Evolutionary conservation across 2,888 invertebrate species (phyloP).

Genomic region (Lutraria lutraria): DNA sequence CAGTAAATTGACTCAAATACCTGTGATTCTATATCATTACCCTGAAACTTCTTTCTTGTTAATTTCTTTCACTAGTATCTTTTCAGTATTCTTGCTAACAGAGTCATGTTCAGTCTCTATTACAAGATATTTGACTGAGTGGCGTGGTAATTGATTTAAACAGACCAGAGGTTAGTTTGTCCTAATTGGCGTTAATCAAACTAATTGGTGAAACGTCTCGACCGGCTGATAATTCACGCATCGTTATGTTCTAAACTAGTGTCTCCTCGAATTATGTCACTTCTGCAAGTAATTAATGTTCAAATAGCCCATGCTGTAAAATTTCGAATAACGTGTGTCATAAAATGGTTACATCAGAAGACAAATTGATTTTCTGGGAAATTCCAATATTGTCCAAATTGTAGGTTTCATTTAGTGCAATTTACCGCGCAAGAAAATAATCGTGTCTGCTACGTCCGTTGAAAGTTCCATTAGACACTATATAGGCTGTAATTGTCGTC

Average conservation of each 20-base stretch:
- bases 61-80: too few species aligned
- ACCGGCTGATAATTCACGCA: not conserved
- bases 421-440: not conserved
- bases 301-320: not conserved
- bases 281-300: not conserved
- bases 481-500: constrained; percentile 10
- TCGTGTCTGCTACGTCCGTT: not conserved
- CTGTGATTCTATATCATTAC: too few species aligned
- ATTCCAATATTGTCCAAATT: not conserved
- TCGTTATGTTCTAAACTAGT: too few species aligned
- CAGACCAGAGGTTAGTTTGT: not conserved
- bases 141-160: not conserved
- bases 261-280: too few species aligned
- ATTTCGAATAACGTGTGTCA: not conserved
- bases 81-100: not conserved
- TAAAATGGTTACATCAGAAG: not conserved
- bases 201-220: not conserved
- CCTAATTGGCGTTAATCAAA: not conserved
- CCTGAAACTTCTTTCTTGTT: too few species aligned
- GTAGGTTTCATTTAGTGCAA: not conserved
- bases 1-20: too few species aligned
- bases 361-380: not conserved
- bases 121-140: not conserved
- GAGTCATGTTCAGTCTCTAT: not conserved
- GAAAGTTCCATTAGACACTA: not conserved